phyloP scores from a whole-genome alignment of 2,888 invertebrate species.

The Andrena haemorrhoa region DNA sequence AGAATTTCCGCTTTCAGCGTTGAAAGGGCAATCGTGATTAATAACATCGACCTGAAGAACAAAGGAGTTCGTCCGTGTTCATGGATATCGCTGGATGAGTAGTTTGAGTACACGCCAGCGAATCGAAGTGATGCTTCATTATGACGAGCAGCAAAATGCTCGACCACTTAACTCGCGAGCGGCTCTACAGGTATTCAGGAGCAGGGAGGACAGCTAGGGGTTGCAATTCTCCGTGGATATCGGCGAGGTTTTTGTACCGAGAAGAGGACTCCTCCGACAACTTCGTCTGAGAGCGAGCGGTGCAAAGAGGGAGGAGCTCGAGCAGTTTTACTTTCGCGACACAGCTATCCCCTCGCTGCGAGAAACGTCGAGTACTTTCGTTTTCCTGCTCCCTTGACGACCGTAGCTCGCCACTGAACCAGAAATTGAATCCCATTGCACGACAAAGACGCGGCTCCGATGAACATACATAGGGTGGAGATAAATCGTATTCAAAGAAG shows the following conservation, averaged over 20 bases:
- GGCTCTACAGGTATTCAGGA: constrained; percentile 3
- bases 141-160: not conserved
- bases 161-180: not conserved
- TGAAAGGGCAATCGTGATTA: no score
- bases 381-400: not conserved
- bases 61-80: not conserved
- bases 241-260: constrained; percentile 33
- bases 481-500: no score
- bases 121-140: constrained; percentile 6
- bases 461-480: not conserved
- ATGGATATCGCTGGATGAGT: not conserved
- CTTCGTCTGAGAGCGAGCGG: constrained; percentile 25
- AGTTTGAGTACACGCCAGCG: not conserved
- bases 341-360: not conserved
- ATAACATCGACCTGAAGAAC: no score
- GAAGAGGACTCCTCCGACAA: constrained; percentile 40
- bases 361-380: constrained; percentile 12
- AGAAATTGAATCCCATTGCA: not conserved
- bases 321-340: constrained; percentile 19
- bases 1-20: no score
- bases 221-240: constrained; percentile 4
- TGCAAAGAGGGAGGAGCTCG: constrained; percentile 37
- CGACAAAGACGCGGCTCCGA: not conserved
- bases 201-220: not conserved
- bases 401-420: not conserved